A percentile compares a stretch with the other conserved stretches of the same genome.
phyloP scores from a whole-genome alignment of 2,888 invertebrate genomes.

The Papilio demoleus region DNA sequence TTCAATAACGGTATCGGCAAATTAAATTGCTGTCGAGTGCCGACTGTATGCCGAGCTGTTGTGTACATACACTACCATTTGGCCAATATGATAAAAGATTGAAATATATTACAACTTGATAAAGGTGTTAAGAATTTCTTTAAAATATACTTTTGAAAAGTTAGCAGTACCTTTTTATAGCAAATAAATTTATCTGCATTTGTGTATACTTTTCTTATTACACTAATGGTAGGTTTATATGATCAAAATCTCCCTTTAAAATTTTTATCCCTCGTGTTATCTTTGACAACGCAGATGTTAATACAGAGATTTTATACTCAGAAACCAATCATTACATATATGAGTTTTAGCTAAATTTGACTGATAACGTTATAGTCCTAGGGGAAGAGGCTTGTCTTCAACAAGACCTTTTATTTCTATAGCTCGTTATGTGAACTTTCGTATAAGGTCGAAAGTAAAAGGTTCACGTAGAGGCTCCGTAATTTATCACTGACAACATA shows the following conservation, averaged over 20 bases:
- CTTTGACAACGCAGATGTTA: no score
- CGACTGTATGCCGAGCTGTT: not conserved
- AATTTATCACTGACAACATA: not conserved
- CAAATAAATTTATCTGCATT: not conserved
- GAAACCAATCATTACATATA: no score
- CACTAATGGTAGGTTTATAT: no score
- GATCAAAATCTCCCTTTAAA: no score
- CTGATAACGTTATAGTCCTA: not conserved
- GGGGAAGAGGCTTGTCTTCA: not conserved
- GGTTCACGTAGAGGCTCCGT: not conserved
- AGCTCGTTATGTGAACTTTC: not conserved
- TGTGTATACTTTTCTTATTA: not conserved
- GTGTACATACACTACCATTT: not conserved
- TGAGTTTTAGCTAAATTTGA: no score
- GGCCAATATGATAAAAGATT: not conserved
- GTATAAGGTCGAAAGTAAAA: not conserved
- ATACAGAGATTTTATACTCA: no score
- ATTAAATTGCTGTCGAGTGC: slow-evolving; percentile 21
- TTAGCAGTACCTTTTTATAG: not conserved
- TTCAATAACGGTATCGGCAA: slow-evolving; percentile 25
- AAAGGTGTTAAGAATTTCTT: not conserved
- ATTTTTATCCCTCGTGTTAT: no score
- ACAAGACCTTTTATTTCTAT: slow-evolving; percentile 5
- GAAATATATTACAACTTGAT: not conserved
- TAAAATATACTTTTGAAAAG: not conserved